Evolutionary conservation across 2,888 invertebrate genomes (phyloP).

Genomic region (Xanthorhoe spadicearia): DNA sequence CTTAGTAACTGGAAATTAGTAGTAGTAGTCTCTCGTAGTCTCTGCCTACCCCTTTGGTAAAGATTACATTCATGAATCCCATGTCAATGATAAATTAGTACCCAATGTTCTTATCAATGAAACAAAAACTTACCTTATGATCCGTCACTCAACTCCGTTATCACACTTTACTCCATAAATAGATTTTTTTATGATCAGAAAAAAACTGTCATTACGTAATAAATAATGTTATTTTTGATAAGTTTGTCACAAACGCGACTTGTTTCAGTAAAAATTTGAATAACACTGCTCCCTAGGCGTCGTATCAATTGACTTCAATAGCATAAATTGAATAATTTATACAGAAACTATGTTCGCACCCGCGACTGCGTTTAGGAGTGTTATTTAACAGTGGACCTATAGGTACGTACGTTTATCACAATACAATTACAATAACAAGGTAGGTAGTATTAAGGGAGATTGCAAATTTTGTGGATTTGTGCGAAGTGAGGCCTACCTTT

Average conservation of each 20-base stretch:
- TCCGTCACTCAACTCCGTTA: not conserved
- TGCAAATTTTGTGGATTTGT: not conserved
- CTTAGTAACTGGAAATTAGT: too few relatives aligned
- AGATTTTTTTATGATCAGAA: not conserved
- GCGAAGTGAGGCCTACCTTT: not conserved
- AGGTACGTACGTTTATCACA: too few relatives aligned
- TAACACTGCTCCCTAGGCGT: conserved; percentile 52
- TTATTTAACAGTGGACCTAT: not conserved
- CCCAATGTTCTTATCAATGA: not conserved
- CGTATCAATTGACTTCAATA: conserved; percentile 76
- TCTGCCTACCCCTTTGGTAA: too few relatives aligned
- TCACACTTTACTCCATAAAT: not conserved
- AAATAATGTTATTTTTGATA: not conserved
- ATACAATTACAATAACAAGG: too few relatives aligned
- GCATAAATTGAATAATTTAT: conserved; percentile 65
- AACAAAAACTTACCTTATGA: not conserved
- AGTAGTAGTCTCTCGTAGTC: too few relatives aligned
- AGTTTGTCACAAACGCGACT: conserved; percentile 44
- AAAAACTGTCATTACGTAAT: not conserved
- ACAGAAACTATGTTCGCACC: conserved; percentile 8
- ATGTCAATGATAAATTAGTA: too few relatives aligned
- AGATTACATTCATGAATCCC: too few relatives aligned
- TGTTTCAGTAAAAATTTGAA: conserved; percentile 43
- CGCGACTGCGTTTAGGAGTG: conserved; percentile 4
- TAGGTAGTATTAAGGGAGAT: too few relatives aligned